These are phyloP conservation scores for Meleagris gallopavo DNA, from an alignment of 2,113 vertebrate species.

Conservation along the genomic window DNA sequence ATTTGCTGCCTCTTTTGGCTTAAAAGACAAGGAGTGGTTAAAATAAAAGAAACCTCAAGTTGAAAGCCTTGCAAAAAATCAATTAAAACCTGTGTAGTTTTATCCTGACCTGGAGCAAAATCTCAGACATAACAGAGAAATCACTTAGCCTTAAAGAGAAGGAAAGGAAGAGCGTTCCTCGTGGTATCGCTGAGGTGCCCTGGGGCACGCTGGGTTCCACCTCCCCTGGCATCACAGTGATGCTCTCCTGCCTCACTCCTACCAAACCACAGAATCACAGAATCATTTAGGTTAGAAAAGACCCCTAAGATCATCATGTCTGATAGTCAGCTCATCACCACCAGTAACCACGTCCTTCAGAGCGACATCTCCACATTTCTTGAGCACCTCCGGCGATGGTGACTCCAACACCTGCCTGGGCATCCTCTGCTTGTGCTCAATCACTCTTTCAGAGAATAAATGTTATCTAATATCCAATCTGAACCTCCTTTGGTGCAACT, in stretches of 20 bases:
- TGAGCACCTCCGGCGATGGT: no score
- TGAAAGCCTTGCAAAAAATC: constrained; percentile 34
- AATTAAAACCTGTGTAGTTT: constrained; percentile 16
- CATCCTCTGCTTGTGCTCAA: no score
- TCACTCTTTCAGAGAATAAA: no score
- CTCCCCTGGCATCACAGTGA: neutral
- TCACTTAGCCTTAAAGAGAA: constrained; percentile 40
- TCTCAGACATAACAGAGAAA: constrained; percentile 41
- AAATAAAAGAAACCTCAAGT: constrained; percentile 43
- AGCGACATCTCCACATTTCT: no score
- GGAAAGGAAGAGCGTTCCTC: neutral
- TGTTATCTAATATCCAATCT: no score
- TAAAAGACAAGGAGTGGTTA: constrained; percentile 6
- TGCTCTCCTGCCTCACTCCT: accelerated
- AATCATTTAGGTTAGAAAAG: no score
- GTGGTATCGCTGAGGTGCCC: neutral
- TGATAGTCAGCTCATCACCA: no score
- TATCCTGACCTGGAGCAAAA: constrained; percentile 51
- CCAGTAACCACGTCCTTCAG: no score
- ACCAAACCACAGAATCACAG: neutral
- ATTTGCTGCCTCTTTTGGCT: neutral
- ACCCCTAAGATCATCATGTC: no score
- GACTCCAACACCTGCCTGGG: no score
- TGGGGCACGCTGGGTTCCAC: neutral
- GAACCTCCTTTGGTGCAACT: no score